phyloP scores from a whole-genome alignment of 2,797 vertebrate genomes.

The Coregonus sp. region DNA sequence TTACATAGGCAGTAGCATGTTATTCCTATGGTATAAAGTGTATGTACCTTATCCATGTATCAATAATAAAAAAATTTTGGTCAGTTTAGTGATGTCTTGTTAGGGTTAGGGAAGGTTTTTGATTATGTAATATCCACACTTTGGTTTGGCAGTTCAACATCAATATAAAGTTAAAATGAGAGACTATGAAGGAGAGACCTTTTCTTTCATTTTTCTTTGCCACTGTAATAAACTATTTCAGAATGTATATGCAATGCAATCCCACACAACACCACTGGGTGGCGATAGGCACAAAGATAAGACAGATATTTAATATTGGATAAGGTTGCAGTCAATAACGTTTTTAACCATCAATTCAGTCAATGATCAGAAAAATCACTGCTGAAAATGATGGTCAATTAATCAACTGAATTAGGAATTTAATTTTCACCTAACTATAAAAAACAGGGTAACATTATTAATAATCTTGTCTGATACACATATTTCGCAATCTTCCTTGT shows the following conservation, averaged over 20 bases:
- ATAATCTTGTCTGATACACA: background rate
- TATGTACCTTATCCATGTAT: background rate
- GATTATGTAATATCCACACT: background rate
- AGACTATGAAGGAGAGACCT: too few relatives aligned
- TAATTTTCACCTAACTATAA: background rate
- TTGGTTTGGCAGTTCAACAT: too few relatives aligned
- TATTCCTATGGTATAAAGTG: background rate
- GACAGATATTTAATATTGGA: background rate
- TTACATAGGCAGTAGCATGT: background rate
- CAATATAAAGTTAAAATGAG: too few relatives aligned
- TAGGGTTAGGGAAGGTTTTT: background rate
- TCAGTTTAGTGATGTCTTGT: too few relatives aligned
- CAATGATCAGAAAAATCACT: background rate
- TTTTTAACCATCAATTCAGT: background rate
- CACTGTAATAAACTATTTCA: background rate
- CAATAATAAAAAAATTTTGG: too few relatives aligned
- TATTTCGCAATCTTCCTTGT: background rate
- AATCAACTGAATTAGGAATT: background rate
- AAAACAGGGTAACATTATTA: background rate
- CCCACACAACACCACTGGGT: conserved; percentile 39
- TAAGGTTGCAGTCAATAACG: background rate
- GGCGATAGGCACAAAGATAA: conserved; percentile 42
- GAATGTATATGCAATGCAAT: background rate
- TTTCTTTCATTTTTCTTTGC: background rate
- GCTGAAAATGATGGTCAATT: background rate